Base-by-base conservation (phyloP, 2,888 invertebrate genomes). In the Drosophila emarginata region DNA sequence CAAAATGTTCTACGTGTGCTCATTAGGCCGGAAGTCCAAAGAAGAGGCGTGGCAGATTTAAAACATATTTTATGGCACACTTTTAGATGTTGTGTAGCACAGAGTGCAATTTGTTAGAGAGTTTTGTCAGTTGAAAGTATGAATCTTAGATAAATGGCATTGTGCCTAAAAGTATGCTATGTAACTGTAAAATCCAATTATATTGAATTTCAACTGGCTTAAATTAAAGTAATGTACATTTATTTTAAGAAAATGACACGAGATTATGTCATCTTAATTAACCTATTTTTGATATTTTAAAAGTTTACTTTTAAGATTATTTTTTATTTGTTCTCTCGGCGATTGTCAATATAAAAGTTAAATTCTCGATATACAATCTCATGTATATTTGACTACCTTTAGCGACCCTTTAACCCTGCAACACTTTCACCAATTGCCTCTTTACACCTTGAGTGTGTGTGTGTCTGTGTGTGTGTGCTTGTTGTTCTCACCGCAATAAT, bases 1-100 rank as follows among this genome's bases (percentile, higher is more conserved):
- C 82, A 80, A 83, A 77, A 86, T 84, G 90, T 82, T 77, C 72
- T 83, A 84, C 84, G 88, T 84, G 84, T 67, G 88, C 73, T 80
- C 88, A 83, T 85, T 88, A 85, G 76, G 73, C 72, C 68, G 56
- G 28, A 53, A 71, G 72, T 59, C 64, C 36, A 36, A 14, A 12
- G 18, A 39, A 64, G 69, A 56, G 54, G 50, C 37, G 26, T 21
- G 51, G 15, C 15, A 15, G 52, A 50, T 69, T 74, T 61, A 63
- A 74, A 78, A 64, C 56, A 45, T 61, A 26, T 61, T 72, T 76
- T 64, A 68, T 72, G 64, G 64, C 63, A 28, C 6, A 63, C 59
- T 64, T 54, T 52, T 1, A 32, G 54, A 32, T 14, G 15, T 40
- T 40, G 3, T 7, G 14, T 14, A 53, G 18, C 11, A 37, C 36